Percentiles rank a stretch among this genome's conserved stretches.
These are phyloP conservation scores for Harlomillsia oculata DNA, from an alignment of 1,140 invertebrate species.

Conservation along the genomic window DNA sequence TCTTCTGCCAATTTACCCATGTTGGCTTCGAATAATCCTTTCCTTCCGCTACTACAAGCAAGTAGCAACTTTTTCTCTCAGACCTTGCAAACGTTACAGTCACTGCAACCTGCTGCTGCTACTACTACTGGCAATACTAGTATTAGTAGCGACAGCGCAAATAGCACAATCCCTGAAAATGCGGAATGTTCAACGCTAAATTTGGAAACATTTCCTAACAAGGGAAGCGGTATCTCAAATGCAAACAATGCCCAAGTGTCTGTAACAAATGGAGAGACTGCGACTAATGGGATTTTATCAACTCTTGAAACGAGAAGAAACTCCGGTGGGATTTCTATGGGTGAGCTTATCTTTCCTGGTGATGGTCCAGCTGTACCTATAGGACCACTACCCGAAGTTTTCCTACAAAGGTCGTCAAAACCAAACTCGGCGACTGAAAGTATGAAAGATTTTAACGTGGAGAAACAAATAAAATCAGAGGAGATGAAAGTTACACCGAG, in stretches of 20 bases:
- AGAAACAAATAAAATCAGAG: no score
- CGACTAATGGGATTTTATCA: background rate
- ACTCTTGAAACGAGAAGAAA: background rate
- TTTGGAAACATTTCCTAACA: no score
- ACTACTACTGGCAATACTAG: background rate
- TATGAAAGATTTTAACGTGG: no score
- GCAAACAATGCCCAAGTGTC: no score
- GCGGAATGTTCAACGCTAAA: no score
- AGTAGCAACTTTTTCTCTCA: conserved; percentile 28
- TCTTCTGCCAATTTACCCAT: background rate
- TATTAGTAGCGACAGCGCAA: background rate
- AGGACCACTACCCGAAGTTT: no score
- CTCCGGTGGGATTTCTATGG: conserved; percentile 21
- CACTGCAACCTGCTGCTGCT: conserved; percentile 11
- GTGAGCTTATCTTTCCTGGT: conserved; percentile 30
- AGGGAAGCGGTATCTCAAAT: no score
- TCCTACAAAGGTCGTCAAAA: no score
- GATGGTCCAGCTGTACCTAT: conserved; percentile 20
- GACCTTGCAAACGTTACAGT: conserved; percentile 22
- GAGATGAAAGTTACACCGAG: no score
- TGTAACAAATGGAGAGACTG: background rate
- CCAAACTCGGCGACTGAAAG: no score
- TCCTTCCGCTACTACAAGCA: conserved; percentile 30
- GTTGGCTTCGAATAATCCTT: conserved; percentile 29
- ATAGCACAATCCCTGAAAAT: background rate